Percentiles rank a stretch among this genome's conserved stretches.
These are phyloP conservation scores for Clangula hyemalis DNA, from an alignment of 2,797 vertebrate species.

Conservation along the genomic window DNA sequence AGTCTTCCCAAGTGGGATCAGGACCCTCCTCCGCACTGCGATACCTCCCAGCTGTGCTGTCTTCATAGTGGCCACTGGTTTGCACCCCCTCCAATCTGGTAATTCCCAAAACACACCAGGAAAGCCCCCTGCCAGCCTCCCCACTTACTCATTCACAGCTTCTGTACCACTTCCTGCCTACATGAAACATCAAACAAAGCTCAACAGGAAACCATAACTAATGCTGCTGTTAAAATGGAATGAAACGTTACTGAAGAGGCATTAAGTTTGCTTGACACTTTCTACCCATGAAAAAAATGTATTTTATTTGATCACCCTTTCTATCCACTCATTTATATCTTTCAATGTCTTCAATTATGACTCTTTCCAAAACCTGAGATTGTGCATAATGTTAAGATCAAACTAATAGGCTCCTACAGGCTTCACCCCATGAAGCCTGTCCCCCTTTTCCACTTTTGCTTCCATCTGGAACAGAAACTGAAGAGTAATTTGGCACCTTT, in stretches of 20 bases:
- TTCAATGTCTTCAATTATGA: background rate
- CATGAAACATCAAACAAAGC: constrained; percentile 10
- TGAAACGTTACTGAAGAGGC: background rate
- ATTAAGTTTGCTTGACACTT: background rate
- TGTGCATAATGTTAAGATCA: background rate
- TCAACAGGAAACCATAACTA: background rate
- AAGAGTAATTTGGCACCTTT: background rate
- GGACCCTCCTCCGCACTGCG: background rate
- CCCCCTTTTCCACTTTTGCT: background rate
- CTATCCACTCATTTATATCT: background rate
- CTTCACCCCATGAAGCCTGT: background rate
- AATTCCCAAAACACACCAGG: background rate
- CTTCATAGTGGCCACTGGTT: background rate
- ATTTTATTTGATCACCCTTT: background rate
- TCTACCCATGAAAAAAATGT: background rate
- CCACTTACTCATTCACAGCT: background rate
- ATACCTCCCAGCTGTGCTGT: background rate
- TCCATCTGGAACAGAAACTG: background rate
- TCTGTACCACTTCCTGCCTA: background rate
- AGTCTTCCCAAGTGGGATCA: background rate
- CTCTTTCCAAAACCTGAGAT: background rate
- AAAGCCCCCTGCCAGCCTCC: background rate
- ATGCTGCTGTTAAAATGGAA: background rate
- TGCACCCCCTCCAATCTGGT: background rate
- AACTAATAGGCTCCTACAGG: background rate